A percentile compares a stretch with the other conserved stretches of the same genome.
Conservation (phyloP, 2,888 invertebrate species). For the Agapostemon virescens region DNA sequence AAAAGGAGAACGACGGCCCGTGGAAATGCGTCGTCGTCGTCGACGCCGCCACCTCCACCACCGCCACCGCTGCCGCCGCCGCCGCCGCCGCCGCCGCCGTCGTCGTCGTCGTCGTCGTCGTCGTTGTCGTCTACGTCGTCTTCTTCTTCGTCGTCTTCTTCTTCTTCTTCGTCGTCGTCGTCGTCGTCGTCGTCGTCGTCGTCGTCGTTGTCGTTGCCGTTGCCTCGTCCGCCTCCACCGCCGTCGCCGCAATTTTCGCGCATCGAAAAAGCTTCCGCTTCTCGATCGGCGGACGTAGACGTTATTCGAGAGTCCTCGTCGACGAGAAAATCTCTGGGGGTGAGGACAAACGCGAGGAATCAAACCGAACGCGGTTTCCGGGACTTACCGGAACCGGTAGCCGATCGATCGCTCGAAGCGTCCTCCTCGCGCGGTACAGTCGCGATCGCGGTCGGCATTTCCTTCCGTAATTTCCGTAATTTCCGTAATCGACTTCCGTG, state of each 20-base stretch:
- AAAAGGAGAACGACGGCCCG: conserved; percentile 39
- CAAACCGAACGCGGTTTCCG: background rate
- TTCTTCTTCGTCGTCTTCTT: background rate
- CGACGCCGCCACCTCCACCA: too few relatives aligned
- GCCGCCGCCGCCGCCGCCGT: background rate
- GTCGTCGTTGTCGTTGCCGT: background rate
- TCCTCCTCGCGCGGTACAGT: background rate
- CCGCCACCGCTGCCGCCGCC: too few relatives aligned
- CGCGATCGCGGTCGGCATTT: background rate
- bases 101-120: background rate
- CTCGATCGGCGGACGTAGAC: conserved; percentile 32
- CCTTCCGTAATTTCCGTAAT: background rate
- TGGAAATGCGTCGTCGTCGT: conserved; percentile 18
- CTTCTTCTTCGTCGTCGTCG: too few relatives aligned
- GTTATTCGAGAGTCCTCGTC: conserved; percentile 35
- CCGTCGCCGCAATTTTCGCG: conserved; percentile 26
- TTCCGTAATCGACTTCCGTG: too few relatives aligned
- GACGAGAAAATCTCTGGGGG: conserved; percentile 50
- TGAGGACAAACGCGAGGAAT: conserved; percentile 47
- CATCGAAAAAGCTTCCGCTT: conserved; percentile 23
- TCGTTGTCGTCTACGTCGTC: background rate
- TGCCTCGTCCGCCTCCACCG: background rate
- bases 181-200: background rate
- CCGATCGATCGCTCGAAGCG: background rate
- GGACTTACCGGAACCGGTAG: background rate